A percentile compares a stretch with the other conserved stretches of the same genome.
These are phyloP conservation scores for Ptychobarbus kaznakovi DNA, from an alignment of 2,797 vertebrate genomes.

Conservation along the genomic window DNA sequence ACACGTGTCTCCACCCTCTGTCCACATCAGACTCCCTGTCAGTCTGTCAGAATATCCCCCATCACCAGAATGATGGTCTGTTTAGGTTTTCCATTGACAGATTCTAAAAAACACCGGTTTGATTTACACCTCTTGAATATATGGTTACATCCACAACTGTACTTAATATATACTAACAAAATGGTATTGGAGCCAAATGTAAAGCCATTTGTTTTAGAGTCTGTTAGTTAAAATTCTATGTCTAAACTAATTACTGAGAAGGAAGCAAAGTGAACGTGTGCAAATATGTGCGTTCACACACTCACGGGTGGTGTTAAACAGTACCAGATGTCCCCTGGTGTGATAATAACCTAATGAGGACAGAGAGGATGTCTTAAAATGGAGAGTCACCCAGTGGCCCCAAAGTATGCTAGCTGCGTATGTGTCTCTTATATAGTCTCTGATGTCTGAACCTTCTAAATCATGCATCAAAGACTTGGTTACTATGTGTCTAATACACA, in stretches of 20 bases:
- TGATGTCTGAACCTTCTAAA: conserved; percentile 13
- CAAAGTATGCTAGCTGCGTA: conserved; percentile 16
- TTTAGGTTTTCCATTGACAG: not conserved
- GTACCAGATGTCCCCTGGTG: conserved; percentile 55
- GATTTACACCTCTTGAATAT: not conserved
- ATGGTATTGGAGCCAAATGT: not conserved
- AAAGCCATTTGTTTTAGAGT: not conserved
- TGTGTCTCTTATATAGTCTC: conserved; percentile 1
- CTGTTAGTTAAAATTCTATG: conserved; percentile 7
- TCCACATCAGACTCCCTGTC: conserved; percentile 57
- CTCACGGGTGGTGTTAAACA: conserved; percentile 46
- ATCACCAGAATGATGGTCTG: not conserved
- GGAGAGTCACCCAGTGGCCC: conserved; percentile 35
- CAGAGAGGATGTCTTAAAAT: conserved; percentile 58
- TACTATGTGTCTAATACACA: not conserved
- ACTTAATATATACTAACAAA: not conserved
- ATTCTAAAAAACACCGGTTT: not conserved
- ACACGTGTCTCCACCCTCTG: conserved; percentile 19
- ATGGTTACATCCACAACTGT: not conserved
- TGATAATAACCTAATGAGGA: conserved; percentile 58
- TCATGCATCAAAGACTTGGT: not conserved
- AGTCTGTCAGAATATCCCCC: conserved; percentile 1
- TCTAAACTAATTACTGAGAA: conserved; percentile 14
- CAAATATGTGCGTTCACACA: conserved; percentile 16
- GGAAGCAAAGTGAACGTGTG: conserved; percentile 31